Evolutionary conservation across 2,888 invertebrate species (phyloP).

Genomic region (Abrostola tripartita): DNA sequence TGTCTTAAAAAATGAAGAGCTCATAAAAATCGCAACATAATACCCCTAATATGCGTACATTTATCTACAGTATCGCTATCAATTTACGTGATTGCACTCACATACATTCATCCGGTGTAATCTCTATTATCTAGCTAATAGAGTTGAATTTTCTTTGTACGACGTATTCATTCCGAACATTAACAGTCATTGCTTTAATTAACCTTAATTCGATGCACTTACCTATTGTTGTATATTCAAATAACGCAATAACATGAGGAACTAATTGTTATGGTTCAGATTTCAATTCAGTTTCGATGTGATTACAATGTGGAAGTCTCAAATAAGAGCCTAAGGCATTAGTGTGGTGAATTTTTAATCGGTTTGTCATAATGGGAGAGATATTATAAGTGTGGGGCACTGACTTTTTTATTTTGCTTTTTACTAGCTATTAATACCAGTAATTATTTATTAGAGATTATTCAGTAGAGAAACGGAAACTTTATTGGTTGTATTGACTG

Average conservation of each 20-base stretch:
- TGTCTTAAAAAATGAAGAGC: conserved; percentile 33
- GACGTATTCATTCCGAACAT: conserved; percentile 61
- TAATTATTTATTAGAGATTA: too few relatives aligned
- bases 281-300: conserved; percentile 50
- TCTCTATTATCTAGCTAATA: conserved; percentile 57
- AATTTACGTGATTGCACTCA: conserved; percentile 60
- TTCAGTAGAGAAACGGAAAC: too few relatives aligned
- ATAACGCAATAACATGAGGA: conserved; percentile 63
- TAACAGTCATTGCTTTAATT: conserved; percentile 79
- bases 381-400: too few relatives aligned
- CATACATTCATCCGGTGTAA: conserved; percentile 47
- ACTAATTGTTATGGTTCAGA: conserved; percentile 56
- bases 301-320: conserved; percentile 16
- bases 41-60: conserved; percentile 44
- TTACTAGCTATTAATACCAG: too few relatives aligned
- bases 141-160: conserved; percentile 60
- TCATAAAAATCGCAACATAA: conserved; percentile 38
- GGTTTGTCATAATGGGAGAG: too few relatives aligned
- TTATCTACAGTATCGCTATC: conserved; percentile 54
- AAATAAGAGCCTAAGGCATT: background rate
- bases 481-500: too few relatives aligned
- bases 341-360: too few relatives aligned
- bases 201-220: conserved; percentile 81
- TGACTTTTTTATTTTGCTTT: too few relatives aligned
- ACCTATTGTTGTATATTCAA: conserved; percentile 66